These are phyloP conservation scores for Drosophila auraria DNA, from an alignment of 1,140 invertebrate genomes.

Conservation along the genomic window DNA sequence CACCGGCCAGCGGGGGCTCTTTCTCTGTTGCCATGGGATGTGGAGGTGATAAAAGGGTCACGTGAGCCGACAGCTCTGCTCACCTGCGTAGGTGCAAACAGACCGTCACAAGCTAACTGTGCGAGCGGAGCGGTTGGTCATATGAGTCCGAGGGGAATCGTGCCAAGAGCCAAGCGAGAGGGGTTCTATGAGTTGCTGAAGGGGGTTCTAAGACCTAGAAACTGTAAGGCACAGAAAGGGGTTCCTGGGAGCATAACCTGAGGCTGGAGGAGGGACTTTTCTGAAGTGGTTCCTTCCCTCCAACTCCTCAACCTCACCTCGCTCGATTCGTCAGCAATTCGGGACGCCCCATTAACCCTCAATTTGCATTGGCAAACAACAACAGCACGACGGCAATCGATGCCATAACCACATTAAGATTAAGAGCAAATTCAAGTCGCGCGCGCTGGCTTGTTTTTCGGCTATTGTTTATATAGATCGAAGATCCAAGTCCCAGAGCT, in stretches of 20 bases:
- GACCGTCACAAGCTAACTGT: conserved; percentile 55
- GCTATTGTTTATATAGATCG: conserved; percentile 27
- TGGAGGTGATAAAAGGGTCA: conserved; percentile 40
- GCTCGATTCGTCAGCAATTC: conserved; percentile 28
- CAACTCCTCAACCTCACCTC: conserved; percentile 12
- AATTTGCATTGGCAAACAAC: conserved; percentile 37
- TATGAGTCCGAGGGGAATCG: conserved; percentile 54
- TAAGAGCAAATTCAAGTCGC: conserved; percentile 45
- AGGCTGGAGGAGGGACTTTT: too few relatives aligned
- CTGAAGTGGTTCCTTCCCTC: too few relatives aligned
- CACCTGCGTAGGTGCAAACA: conserved; percentile 74
- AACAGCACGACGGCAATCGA: conserved; percentile 27
- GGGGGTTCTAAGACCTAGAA: too few relatives aligned
- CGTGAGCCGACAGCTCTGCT: conserved; percentile 23
- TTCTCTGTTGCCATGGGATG: conserved; percentile 35
- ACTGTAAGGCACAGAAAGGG: too few relatives aligned
- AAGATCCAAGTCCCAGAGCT: not conserved
- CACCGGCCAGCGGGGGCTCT: not conserved
- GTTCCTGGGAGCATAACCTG: rapidly evolving
- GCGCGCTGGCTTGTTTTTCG: conserved; percentile 4
- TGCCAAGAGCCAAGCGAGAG: conserved; percentile 27
- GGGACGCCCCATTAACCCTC: conserved; percentile 45
- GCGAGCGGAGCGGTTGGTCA: conserved; percentile 35
- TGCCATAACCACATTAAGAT: conserved; percentile 39
- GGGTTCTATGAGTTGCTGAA: not conserved